Percentiles rank a stretch among this genome's conserved stretches.
Conservation (phyloP, 2,113 vertebrate genomes). For the Caranx ignobilis region DNA sequence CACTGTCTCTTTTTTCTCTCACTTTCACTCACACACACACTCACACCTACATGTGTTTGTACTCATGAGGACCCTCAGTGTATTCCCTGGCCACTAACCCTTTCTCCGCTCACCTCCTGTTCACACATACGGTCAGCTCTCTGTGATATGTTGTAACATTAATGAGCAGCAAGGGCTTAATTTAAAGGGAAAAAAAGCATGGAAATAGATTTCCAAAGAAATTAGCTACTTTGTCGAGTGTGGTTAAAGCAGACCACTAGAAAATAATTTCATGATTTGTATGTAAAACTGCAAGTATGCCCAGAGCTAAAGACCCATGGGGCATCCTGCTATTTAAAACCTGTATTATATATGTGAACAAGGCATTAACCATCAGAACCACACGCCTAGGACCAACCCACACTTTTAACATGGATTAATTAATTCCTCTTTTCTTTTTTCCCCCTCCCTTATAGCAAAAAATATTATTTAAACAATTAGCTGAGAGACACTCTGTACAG, state of each 20-base stretch:
- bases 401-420: neutral
- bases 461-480: neutral
- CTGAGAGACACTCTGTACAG: neutral
- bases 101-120: neutral
- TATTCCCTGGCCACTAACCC: slow-evolving; percentile 28
- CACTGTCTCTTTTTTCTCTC: slow-evolving; percentile 4
- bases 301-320: neutral
- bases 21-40: slow-evolving; percentile 5
- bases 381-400: neutral
- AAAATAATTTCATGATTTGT: slow-evolving; percentile 19
- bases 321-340: neutral
- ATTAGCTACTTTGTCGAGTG: neutral
- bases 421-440: neutral
- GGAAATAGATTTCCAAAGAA: slow-evolving; percentile 24
- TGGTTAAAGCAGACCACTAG: neutral
- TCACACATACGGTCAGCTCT: neutral
- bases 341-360: neutral
- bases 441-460: neutral
- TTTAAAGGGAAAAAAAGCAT: neutral
- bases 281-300: slow-evolving; percentile 6
- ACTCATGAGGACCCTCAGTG: slow-evolving; percentile 15
- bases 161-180: slow-evolving; percentile 25
- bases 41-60: slow-evolving; percentile 10
- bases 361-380: neutral
- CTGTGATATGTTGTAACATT: neutral